Base-by-base conservation (phyloP, 2,888 invertebrate species). In the Pyrocoelia pectoralis region DNA sequence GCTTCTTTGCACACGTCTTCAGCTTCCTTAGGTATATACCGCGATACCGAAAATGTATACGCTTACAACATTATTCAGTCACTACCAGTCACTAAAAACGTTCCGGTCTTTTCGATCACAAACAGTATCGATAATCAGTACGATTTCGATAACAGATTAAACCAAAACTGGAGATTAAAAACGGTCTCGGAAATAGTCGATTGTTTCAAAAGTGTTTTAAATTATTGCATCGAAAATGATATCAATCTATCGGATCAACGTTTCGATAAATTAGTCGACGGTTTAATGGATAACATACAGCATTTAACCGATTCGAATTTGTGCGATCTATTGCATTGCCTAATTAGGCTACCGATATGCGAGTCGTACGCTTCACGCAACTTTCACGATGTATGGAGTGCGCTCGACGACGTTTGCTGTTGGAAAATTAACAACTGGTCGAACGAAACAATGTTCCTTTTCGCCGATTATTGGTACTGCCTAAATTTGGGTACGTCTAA, bases 331-430 rank as follows among this genome's bases (percentile, higher is more conserved):
- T 82, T 91, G 66, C 77, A 80, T 54, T 80, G 83, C 51, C 67
- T 92, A 6, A 73, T 74, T 1, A 74, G 83, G 41, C 85, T 87
- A 80, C 87, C 89, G 0, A 76, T 79, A 51, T 83, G 86, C 12
- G 77, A 79, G 13, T 83, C 85, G 0, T 79, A 84, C 6, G 81
- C 83, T 55, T 82, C 85, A 2, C 83, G 84, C 61, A 89, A 89
- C 77, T 89, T 82, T 72, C 83, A 85, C 59, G 86, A 87, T 72
- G 78, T 92, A 0, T 90, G 90, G 88, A 87, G 84, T 53, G 85
- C 86, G 9, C 74, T 94, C 50, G 91, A 93, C 75, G 84, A 86
- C 68, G 86, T 86, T 56, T 91, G 91, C 72, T 76, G 84, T 12
- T 77, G 75, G 75, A 75, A 73, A 38, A 75, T 84, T 66, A 75